phyloP scores from a whole-genome alignment of 92 coral and sea anemone genomes.

The Epizoanthus illoricatus region DNA sequence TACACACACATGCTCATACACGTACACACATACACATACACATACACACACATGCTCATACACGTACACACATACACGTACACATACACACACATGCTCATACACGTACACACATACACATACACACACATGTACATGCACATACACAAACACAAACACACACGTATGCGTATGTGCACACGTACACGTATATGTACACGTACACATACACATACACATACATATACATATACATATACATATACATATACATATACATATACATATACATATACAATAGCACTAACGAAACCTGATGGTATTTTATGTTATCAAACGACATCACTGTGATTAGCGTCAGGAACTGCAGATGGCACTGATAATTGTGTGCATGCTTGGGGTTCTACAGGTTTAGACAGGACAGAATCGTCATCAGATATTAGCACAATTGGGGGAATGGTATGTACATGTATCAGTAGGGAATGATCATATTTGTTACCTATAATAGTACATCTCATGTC shows the following conservation, averaged over 20 bases:
- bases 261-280: too few species aligned
- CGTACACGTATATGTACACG: too few species aligned
- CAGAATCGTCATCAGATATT: conserved; percentile 74
- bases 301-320: neutral
- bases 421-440: conserved; percentile 90
- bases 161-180: neutral
- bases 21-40: too few species aligned
- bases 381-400: conserved; percentile 66
- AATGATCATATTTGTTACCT: neutral
- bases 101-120: neutral
- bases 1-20: too few species aligned
- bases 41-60: neutral
- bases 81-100: neutral
- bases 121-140: neutral
- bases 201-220: too few species aligned
- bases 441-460: conserved; percentile 11
- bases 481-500: too few species aligned
- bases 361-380: neutral
- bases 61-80: neutral
- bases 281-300: too few species aligned
- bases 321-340: neutral
- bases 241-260: too few species aligned
- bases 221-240: too few species aligned
- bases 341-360: neutral
- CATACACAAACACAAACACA: neutral